Percentiles rank a stretch among this genome's conserved stretches.
phyloP scores from a whole-genome alignment of 2,797 vertebrate species.

The Taeniopygia guttata region DNA sequence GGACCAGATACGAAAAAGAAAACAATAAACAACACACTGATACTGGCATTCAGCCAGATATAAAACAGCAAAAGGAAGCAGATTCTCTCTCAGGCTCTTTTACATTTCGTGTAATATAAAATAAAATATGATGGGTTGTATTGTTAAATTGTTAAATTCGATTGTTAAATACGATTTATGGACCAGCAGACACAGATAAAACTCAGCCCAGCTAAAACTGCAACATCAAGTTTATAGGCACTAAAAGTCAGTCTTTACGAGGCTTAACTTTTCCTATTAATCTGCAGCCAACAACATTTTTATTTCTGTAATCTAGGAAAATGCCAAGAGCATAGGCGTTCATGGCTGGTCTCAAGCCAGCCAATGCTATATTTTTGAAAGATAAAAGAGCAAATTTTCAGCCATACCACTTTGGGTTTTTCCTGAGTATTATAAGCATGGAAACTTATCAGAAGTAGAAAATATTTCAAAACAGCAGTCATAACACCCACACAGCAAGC shows the following conservation, averaged over 20 bases:
- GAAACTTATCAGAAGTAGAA: background rate
- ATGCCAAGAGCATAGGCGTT: background rate
- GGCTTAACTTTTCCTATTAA: background rate
- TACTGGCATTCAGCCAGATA: conserved; percentile 4
- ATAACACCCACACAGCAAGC: background rate
- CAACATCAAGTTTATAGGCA: background rate
- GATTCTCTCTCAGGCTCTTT: background rate
- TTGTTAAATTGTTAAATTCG: too few species aligned
- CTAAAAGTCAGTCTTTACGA: background rate
- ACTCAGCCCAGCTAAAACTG: background rate
- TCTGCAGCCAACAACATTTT: background rate
- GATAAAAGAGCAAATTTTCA: background rate
- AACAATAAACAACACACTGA: conserved; percentile 40
- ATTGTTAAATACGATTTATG: background rate
- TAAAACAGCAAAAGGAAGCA: background rate
- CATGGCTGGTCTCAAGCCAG: rapidly evolving
- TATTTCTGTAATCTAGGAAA: background rate
- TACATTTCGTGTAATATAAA: background rate
- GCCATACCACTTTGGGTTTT: background rate
- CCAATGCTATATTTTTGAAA: background rate
- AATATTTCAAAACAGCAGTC: background rate
- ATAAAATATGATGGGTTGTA: background rate
- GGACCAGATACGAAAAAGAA: conserved; percentile 32
- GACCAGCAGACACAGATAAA: background rate
- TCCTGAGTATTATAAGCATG: background rate